Conservation (phyloP, 2,797 vertebrate genomes). For the Artibeus lituratus region DNA sequence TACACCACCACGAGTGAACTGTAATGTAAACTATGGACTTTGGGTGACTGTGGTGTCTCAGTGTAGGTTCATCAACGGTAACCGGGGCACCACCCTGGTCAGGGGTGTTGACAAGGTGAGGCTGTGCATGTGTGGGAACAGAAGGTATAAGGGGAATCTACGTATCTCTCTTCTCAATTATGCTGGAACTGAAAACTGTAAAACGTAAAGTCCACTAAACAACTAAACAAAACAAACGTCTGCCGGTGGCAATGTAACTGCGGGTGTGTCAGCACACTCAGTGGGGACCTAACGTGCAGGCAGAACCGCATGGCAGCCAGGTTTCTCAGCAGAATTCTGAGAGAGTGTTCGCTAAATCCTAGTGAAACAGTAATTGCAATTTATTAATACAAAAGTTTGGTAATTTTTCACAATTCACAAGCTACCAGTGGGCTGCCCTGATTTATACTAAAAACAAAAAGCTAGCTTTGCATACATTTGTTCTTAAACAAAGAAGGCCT, state of each 20-base stretch:
- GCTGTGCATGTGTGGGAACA: background rate
- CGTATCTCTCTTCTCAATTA: background rate
- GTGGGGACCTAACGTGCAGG: background rate
- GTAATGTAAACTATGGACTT: background rate
- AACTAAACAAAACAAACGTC: background rate
- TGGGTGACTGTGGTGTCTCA: background rate
- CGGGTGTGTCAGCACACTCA: accelerated
- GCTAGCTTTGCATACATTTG: background rate
- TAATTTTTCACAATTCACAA: background rate
- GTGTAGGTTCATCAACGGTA: too few species aligned
- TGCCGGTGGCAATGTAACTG: background rate
- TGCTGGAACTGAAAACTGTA: background rate
- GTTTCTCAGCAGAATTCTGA: background rate
- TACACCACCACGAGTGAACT: background rate
- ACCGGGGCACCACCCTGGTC: too few species aligned
- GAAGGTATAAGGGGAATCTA: background rate
- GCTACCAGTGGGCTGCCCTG: background rate
- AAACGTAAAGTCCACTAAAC: background rate
- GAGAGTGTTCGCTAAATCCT: background rate
- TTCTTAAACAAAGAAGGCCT: background rate
- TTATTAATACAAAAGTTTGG: background rate
- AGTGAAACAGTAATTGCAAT: background rate
- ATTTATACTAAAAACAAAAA: background rate
- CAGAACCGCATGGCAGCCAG: background rate
- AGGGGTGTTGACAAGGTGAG: background rate